Base-by-base conservation (phyloP, 2,797 vertebrate genomes). In the Remorina albescens region DNA sequence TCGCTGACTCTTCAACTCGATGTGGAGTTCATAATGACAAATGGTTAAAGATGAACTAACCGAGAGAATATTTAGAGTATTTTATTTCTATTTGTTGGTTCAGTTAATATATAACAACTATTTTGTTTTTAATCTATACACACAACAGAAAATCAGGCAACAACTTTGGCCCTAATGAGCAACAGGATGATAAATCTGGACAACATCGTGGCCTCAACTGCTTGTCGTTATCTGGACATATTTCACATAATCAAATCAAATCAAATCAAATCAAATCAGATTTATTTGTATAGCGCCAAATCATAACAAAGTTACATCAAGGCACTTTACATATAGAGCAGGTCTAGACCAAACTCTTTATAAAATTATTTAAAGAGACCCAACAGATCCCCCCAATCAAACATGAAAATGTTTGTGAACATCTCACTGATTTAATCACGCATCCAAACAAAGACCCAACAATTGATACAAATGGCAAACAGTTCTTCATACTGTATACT, bases 81-180 rank as follows among this genome's bases (percentile, higher is more conserved):
- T 41, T 67, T 26, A 46, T 6, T 46, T 50, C 2, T 32, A 25
- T 60, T 53, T 39, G 21, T 39, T 62, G 28, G 51, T 49, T 68
- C 30, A 58, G 55, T 39, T 39, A 21, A 65, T 57, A 66, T 50
- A 42, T 46, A 42, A 68, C 54, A 82, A 61, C 23, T 0, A 5
- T 67, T 66, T 69, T 34, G 8, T 62, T 62, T 62, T 60, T 28
- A 4, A 13, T n/a, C 36, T 28, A 66, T 55, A 5, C 28, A 66
- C 64, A 68, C 28, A 64, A 44, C 64, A 74, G 26, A 67, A 37
- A 82, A 70, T 58, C 66, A 46, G 41, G 70, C 13, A 69, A 68
- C 62, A n/a, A 36, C 71, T 73, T n/a, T 50, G 28, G 25, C 39
- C 34, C 16, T 16, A 30, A 62, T 51, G 36, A 47, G 41, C 34